Evolutionary conservation across 2,113 vertebrate species (phyloP), one percentile per base, ranked within the genome.

Genomic region (Melanerpes aurifrons): DNA sequence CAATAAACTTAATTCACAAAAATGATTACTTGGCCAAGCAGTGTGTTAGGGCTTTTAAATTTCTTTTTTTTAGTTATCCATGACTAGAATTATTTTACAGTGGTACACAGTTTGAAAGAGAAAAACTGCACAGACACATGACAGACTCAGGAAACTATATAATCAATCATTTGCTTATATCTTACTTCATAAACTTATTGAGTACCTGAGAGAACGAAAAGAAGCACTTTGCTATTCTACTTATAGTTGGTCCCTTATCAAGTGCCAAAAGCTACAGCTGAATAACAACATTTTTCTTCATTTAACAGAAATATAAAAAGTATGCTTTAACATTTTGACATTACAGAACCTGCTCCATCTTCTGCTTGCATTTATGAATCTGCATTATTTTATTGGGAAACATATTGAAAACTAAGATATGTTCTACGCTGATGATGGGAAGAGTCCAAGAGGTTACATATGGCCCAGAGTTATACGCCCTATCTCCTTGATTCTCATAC

Each of bases 1-100:
- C 31, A 67, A 77, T 45, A 48, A 75, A 47, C 43, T 82, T 72
- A 82, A 90, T 40, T 94, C 37, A 74, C 21, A 83, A 73, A 87
- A 90, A 73, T 16, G 15, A 32, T 22, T 67, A 73, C 19, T 58
- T 5, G 12, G 35, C 29, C 63, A 77, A 82, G 26, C 21, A 24
- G 5, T 12, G 29, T 45, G 25, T 58, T 2, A 1, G 12, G 15
- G 7, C 4, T 69, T 69, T 74, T 53, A 4, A 18, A 21, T 50
- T 25, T 66, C 3, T 37, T 56, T 50, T 25, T 66, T 4, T 40
- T 50, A 62, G 56, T 66, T 91, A 40, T 45, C n/a, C 43, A 35
- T 50, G 61, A 73, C 16, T 47, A 67, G 50, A 86, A 73, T 58
- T 40, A 80, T 10, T 11, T 31, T 24, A 32, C 32, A 57, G 47